These are phyloP conservation scores for Chinchilla lanigera DNA, from an alignment of 2,113 vertebrate genomes.

Conservation along the genomic window DNA sequence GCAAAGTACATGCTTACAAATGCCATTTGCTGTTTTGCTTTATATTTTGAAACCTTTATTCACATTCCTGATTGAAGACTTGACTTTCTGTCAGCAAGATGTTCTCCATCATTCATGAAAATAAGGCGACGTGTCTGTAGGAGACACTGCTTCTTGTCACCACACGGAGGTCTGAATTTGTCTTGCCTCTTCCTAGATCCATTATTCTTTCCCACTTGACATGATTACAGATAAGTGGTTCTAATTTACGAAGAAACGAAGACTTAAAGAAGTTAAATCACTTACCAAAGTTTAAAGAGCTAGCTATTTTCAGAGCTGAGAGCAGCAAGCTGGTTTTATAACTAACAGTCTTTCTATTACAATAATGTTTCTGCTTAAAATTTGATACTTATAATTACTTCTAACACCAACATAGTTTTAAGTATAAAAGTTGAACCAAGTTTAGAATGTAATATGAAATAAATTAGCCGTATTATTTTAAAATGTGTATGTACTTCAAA, in stretches of 20 bases:
- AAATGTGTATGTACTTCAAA: background rate
- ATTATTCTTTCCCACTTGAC: background rate
- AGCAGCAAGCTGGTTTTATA: background rate
- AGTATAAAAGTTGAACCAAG: background rate
- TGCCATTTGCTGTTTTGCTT: background rate
- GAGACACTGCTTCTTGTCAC: background rate
- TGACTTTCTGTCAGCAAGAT: background rate
- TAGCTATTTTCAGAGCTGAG: background rate
- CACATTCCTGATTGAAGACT: background rate
- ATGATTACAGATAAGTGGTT: constrained; percentile 32
- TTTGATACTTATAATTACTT: background rate
- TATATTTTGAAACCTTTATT: background rate
- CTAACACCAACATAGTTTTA: background rate
- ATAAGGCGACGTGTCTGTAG: background rate
- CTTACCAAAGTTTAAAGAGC: background rate
- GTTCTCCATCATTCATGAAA: background rate
- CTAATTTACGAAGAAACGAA: constrained; percentile 15
- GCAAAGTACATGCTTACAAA: background rate
- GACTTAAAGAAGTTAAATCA: background rate
- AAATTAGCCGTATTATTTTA: background rate
- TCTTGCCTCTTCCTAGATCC: background rate
- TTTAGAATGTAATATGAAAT: constrained; percentile 2
- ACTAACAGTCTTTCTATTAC: background rate
- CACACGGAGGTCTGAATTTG: background rate
- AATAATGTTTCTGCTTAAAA: background rate